Base-by-base conservation (phyloP, 2,888 invertebrate species). In the Lacanobia oleracea region DNA sequence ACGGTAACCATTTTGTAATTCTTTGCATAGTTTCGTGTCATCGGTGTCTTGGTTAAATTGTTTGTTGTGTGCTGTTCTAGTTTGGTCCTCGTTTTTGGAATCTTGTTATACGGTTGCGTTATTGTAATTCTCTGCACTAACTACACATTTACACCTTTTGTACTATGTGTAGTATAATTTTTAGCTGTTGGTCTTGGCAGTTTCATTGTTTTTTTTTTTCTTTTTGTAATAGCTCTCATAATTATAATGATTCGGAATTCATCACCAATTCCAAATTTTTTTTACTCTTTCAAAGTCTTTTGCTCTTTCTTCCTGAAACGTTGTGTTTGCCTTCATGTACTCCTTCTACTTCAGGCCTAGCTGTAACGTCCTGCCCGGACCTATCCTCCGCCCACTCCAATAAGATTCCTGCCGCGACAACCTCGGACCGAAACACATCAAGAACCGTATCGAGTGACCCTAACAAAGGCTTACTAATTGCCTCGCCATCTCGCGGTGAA, bases 391-490 rank as follows among this genome's bases (percentile, higher is more conserved):
- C 86, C 75, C 67, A 83, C 78, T 84, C 87, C 82, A 84, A 86
- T 83, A 86, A 83, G 87, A 81, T 77, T 80, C 77, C 63, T 66
- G 65, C 72, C 75, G 60, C 57, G 64, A 82, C 61, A 65, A 64
- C 72, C 45, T 79, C 59, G 37, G 69, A 68, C 77, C 81, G 77
- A 71, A 72, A 65, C 81, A 75, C 69, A 82, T 77, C 81, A 75
- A 69, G 79, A 77, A 81, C 77, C 82, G 84, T 85, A 85, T 88
- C 88, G 79, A 81, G 80, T 85, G 79, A 83, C 82, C 81, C 79
- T 88, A 91, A 95, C 94, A 94, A 94, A 94, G 91, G 91, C 89
- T 81, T 91, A 93, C 95, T 95, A 95, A 95, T 95, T 95, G 93
- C 93, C 91, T 89, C 91, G 92, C 92, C 92, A 93, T 93, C 93